These are phyloP conservation scores for Aphis craccivora DNA, from an alignment of 1,140 invertebrate genomes.

Conservation along the genomic window DNA sequence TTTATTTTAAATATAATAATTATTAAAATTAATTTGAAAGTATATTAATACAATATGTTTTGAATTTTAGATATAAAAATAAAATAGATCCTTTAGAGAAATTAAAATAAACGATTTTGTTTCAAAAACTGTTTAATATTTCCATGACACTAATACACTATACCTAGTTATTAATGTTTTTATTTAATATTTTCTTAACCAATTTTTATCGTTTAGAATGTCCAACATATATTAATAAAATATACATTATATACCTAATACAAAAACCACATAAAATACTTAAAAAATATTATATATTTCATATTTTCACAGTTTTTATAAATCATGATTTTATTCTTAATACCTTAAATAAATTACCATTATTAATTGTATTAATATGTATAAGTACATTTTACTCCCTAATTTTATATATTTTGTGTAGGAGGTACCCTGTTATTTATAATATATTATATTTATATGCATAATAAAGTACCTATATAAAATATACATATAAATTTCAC, in stretches of 20 bases:
- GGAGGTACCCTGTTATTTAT: neutral
- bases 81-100: neutral
- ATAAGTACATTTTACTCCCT: neutral
- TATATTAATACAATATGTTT: neutral
- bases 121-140: too few species aligned
- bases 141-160: too few species aligned
- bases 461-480: neutral
- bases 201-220: neutral
- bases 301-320: too few species aligned
- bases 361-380: neutral
- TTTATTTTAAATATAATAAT: too few species aligned
- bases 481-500: slow-evolving; percentile 32
- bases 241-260: too few species aligned
- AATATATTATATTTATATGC: neutral
- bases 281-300: too few species aligned
- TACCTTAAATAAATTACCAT: neutral
- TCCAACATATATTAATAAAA: neutral
- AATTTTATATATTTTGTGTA: neutral
- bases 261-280: too few species aligned
- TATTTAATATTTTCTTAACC: neutral
- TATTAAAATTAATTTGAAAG: too few species aligned
- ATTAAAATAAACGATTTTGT: neutral
- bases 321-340: too few species aligned
- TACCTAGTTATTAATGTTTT: neutral
- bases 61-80: neutral